Base-by-base conservation (phyloP, 1,140 invertebrate genomes). In the Olivierus martensii region DNA sequence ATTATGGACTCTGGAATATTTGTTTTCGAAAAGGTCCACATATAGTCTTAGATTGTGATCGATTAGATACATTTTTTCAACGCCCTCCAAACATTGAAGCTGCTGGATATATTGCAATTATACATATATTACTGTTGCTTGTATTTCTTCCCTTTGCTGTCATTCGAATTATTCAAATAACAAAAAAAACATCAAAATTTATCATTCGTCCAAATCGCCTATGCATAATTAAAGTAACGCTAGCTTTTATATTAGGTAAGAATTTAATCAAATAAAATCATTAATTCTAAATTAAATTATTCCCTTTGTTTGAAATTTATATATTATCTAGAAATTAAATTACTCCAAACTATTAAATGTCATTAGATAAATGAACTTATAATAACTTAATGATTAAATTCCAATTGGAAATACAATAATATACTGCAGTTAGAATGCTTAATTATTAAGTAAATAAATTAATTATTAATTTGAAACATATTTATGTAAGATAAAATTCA, bases 1-100 rank as follows among this genome's bases (percentile, higher is more conserved):
- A 58, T 46, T 58, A 58, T 41, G 57, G 57, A 2, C 22, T 58
- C 22, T 58, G 57, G 57, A 39, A 34, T n/a, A 14, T 58, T 15
- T 58, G 57, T 39, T 51, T 50, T 17, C 35, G 28, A 15, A 56
- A 49, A 48, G 51, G 19, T 6, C 52, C 46, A 9, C 49, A 38
- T 10, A 46, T 34, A 28, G 42, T 6, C 17, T 42, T 43, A 18
- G 51, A 58, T 45, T 58, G 57, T 53, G 57, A 58, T 46, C 53
- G 50, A 12, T 49, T 58, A 47, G 52, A 58, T 14, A 58, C 53
- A 14, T 58, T 55, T 28, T 58, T 58, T 43, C 21, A 46, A 46
- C 37, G 48, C 10, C 49, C 50, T 9, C 36, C 39, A 39, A 37
- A 34, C n/a, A 38, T 21, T 18, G n/a, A n/a, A 39, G 21, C 52